Evolutionary conservation across 2,888 invertebrate genomes (phyloP).

Genomic region (Ethmia dodecea): DNA sequence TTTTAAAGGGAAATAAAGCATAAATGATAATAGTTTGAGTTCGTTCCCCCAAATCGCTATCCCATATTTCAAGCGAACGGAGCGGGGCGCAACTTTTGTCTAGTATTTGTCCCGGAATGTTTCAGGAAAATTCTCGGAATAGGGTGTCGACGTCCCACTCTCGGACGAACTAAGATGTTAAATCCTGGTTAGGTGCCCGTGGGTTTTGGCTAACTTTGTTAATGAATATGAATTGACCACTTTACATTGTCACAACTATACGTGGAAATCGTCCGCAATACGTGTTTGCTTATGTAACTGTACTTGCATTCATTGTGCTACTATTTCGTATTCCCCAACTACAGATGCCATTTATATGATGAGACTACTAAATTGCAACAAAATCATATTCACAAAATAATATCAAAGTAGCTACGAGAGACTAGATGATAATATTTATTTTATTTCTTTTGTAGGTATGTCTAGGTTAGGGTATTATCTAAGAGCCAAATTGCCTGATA

Average conservation of each 20-base stretch:
- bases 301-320: too few species aligned
- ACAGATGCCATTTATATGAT: too few species aligned
- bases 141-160: slow-evolving; percentile 42
- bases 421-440: too few species aligned
- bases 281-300: too few species aligned
- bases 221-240: slow-evolving; percentile 57
- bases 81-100: slow-evolving; percentile 36
- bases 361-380: too few species aligned
- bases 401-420: too few species aligned
- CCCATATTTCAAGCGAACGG: slow-evolving; percentile 9
- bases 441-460: too few species aligned
- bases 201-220: slow-evolving; percentile 51
- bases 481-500: too few species aligned
- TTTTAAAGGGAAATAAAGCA: background rate
- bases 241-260: slow-evolving; percentile 16
- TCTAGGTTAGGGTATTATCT: too few species aligned
- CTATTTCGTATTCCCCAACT: too few species aligned
- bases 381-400: too few species aligned
- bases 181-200: slow-evolving; percentile 58
- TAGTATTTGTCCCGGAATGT: slow-evolving; percentile 66
- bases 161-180: slow-evolving; percentile 61
- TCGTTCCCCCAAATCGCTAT: slow-evolving; percentile 4
- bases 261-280: too few species aligned
- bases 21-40: slow-evolving; percentile 5
- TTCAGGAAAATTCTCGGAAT: slow-evolving; percentile 54